Base-by-base conservation (phyloP, 2,113 vertebrate species). In the Lampris incognitus region DNA sequence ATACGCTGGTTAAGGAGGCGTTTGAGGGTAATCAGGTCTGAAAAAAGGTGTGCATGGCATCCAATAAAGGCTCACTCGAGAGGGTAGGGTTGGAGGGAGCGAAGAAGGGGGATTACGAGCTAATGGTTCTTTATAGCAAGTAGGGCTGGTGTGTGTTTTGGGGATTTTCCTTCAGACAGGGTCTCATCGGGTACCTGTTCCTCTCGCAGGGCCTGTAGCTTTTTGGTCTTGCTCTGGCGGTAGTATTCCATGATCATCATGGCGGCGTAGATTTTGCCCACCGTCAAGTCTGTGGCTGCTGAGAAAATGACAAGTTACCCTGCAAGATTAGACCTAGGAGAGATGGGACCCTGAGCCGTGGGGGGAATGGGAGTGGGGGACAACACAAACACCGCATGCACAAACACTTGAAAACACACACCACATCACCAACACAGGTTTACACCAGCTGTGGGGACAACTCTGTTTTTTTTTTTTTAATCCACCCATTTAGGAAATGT, bases 231-330 rank as follows among this genome's bases (percentile, higher is more conserved):
- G 95, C 96, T 98, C 89, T 98, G 97, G 50, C 96, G 94, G 91
- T 98, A 98, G 76, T 98, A 98, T 55, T 98, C 97, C 96, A 98
- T 98, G 91, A 98, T 98, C 97, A 98, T 98, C 97, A 98, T 98
- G 73, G 97, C 97, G 0, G 97, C 97, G 50, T 98, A 98, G 93
- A 98, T 98, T 94, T 98, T 98, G 50, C 94, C 95, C 69, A 94
- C 95, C 24, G 95, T 98, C 92, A 98, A 93, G 93, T 98, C 97
- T 4, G 96, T 97, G 88, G 97, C 96, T 98, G 94, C 92, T 93
- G 92, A 92, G 49, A 93, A 89, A 94, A 90, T 91, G 90, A 94
- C 92, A 93, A 93, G 93, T 94, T 94, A 95, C 79, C 91, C 91
- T 94, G 92, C 79, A 90, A 91, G 88, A 94, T 95, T 94, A 94